Evolutionary conservation across 2,888 invertebrate genomes (phyloP).

Genomic region (Electrophaes corylata): DNA sequence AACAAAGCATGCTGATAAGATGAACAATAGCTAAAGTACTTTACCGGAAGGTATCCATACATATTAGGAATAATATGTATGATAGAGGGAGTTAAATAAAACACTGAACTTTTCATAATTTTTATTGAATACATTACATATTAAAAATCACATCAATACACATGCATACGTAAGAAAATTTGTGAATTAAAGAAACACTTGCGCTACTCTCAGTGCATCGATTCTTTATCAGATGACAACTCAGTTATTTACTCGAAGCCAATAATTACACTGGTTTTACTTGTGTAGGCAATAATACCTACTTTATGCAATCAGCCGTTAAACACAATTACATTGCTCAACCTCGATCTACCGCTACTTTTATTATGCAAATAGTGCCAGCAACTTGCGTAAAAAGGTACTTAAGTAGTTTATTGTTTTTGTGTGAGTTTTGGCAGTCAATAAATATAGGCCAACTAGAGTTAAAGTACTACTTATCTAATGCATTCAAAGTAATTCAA

Average conservation of each 20-base stretch:
- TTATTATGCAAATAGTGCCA: slow-evolving; percentile 12
- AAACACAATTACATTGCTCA: not conserved
- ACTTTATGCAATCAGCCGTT: slow-evolving; percentile 8
- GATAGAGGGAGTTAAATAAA: slow-evolving; percentile 42
- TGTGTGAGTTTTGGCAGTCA: slow-evolving; percentile 9
- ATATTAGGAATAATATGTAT: too few species aligned
- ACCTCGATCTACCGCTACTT: not conserved
- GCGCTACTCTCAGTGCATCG: slow-evolving; percentile 65
- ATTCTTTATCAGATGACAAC: slow-evolving; percentile 34
- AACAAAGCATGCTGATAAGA: too few species aligned
- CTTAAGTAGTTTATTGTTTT: slow-evolving; percentile 7
- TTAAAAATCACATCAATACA: slow-evolving; percentile 79
- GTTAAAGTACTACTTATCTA: not conserved
- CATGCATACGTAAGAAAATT: slow-evolving; percentile 64
- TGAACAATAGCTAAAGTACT: too few species aligned
- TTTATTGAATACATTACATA: slow-evolving; percentile 76
- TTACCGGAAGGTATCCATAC: too few species aligned
- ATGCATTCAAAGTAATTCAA: not conserved
- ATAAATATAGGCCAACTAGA: slow-evolving; percentile 6
- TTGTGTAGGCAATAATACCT: too few species aligned
- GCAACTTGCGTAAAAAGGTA: slow-evolving; percentile 6
- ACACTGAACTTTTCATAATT: slow-evolving; percentile 50
- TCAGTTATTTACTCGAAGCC: slow-evolving; percentile 7
- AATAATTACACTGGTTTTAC: not conserved
- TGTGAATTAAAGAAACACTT: slow-evolving; percentile 57